Base-by-base conservation (phyloP, 2,797 vertebrate genomes). In the Esox lucius region DNA sequence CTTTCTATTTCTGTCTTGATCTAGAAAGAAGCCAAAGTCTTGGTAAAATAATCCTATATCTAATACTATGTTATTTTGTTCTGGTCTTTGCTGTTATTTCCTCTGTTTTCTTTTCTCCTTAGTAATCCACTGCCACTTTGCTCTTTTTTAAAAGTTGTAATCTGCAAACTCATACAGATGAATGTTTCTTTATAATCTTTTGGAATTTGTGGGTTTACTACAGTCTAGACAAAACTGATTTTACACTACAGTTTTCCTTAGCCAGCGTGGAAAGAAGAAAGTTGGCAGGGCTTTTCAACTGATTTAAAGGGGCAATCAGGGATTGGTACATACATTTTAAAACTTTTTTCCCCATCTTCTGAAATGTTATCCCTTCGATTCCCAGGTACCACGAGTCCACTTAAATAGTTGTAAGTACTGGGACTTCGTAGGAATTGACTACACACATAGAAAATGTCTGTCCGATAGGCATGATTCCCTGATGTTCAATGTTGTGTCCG, bases 101-200 rank as follows among this genome's bases (percentile, higher is more conserved):
- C 62, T 33, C 56, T 56, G 15, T 64, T 62, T 51, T 31, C 26
- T 72, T 46, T 70, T 74, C 66, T 72, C 53, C 42, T 56, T 26
- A 46, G 24, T 66, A 46, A 15, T 26, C 71, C 74, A 24, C 31
- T 73, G 66, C 56, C 48, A 28, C 70, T 62, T 56, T 42, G 56
- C 61, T 68, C 66, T 59, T 69, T 62, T 68, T 39, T 56, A 33
- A 35, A 51, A 24, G 9, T 68, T 73, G 71, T 62, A 39, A 46
- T 68, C 56, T 71, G 66, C 71, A 61, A 80, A 73, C 53, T 70
- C 61, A 70, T 48, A 67, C 42, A 75, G 70, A 75, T 77, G 72
- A 74, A 75, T 80, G 49, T 22, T 70, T 72, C 61, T 73, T 77
- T 51, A 73, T 80, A 80, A 80, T 73, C 71, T 61, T 69, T 62